Percentiles rank a stretch among this genome's conserved stretches.
Evolutionary conservation across 2,888 invertebrate species (phyloP).

Genomic region (Theodoxus fluviatilis): DNA sequence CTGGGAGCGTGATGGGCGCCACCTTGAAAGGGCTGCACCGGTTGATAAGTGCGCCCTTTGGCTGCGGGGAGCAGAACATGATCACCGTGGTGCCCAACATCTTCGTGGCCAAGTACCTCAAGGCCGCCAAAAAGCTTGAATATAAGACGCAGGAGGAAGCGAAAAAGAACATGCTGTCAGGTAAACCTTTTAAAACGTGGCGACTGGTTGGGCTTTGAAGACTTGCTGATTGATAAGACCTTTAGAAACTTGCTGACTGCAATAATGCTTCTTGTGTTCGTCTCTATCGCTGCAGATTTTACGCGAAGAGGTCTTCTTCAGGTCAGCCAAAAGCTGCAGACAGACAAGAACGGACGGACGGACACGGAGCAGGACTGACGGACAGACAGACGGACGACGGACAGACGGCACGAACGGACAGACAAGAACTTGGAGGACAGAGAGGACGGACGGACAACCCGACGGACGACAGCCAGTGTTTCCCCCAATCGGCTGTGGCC

Average conservation of each 20-base stretch:
- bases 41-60: slow-evolving; percentile 80
- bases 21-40: slow-evolving; percentile 78
- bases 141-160: slow-evolving; percentile 72
- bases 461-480: too few relatives aligned
- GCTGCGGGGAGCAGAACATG: slow-evolving; percentile 92
- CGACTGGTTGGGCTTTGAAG: background rate
- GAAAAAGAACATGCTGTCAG: slow-evolving; percentile 35
- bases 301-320: too few relatives aligned
- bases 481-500: too few relatives aligned
- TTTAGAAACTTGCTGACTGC: background rate
- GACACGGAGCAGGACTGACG: too few relatives aligned
- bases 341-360: too few relatives aligned
- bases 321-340: too few relatives aligned
- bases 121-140: slow-evolving; percentile 74
- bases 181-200: slow-evolving; percentile 23
- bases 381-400: too few relatives aligned
- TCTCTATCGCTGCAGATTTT: too few relatives aligned
- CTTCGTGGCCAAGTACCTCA: slow-evolving; percentile 83
- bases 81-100: slow-evolving; percentile 88
- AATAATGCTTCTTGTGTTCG: too few relatives aligned
- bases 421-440: too few relatives aligned
- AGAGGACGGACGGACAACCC: too few relatives aligned
- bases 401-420: too few relatives aligned
- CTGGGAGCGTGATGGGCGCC: slow-evolving; percentile 80
- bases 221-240: background rate